Conservation (phyloP, 2,888 invertebrate species). For the Podabrus alpinus region DNA sequence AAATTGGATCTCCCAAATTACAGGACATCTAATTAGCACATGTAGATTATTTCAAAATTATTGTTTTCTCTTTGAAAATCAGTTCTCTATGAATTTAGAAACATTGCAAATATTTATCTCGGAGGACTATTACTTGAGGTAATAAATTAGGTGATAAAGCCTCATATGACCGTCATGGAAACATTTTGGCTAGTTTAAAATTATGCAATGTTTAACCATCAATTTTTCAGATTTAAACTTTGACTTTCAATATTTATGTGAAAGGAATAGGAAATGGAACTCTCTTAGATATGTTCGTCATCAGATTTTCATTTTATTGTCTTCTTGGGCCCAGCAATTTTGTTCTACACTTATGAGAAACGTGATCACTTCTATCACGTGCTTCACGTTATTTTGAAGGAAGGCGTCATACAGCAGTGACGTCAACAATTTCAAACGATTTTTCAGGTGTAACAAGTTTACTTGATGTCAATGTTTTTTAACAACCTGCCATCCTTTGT, state of each 20-base stretch:
- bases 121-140: background rate
- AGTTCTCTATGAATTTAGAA: background rate
- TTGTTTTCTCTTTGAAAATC: background rate
- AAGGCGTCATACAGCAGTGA: slow-evolving; percentile 10
- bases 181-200: background rate
- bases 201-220: background rate
- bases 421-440: slow-evolving; percentile 10
- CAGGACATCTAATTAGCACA: background rate
- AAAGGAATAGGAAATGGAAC: slow-evolving; percentile 1
- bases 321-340: slow-evolving; percentile 14
- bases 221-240: background rate
- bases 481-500: background rate
- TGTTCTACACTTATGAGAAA: slow-evolving; percentile 15
- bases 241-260: slow-evolving; percentile 2
- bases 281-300: background rate
- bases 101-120: background rate
- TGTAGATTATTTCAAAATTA: background rate
- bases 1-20: background rate
- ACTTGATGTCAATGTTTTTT: background rate
- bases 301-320: slow-evolving; percentile 15
- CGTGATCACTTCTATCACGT: slow-evolving; percentile 16
- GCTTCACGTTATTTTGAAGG: slow-evolving; percentile 13
- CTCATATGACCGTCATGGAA: background rate
- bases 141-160: background rate
- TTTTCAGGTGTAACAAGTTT: slow-evolving; percentile 7